Evolutionary conservation across 2,797 vertebrate genomes (phyloP), one percentile per base, ranked within the genome.

Genomic region (Microcaecilia unicolor): DNA sequence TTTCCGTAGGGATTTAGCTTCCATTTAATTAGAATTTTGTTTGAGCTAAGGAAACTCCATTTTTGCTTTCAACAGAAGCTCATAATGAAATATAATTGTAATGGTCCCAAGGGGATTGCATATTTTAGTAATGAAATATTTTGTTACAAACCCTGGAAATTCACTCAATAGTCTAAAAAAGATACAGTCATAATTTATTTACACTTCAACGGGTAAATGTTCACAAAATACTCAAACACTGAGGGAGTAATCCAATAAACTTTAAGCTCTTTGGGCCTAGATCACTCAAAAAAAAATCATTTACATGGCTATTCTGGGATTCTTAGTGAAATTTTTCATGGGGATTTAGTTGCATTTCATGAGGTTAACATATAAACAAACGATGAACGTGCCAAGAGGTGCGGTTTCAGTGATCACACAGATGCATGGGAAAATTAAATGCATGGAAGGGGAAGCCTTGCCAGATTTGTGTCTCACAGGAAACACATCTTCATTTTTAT

Each of bases 21-120:
- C 48, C 44, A 58, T 51, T 64, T 65, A 67, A 64, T 70, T 67
- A 67, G 56, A 54, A 56, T 62, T 55, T 44, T 67, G 58, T 59
- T 62, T 51, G 37, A 58, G 41, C 33, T 49, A 58, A 52, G 37
- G 38, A 47, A 65, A 55, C 49, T 43, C 51, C 50, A 54, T 13
- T 23, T 22, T 31, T 31, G 18, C 50, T 44, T 21, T 56, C 48
- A 55, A 48, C 53, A 58, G 41, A 29, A 34, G 25, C 51, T 65
- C 56, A 50, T 41, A 51, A 58, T 47, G 41, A 56, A 66, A 10
- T 44, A 36, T 45, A 34, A 52, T 22, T 41, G 32, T 26, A 6
- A 37, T 21, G 14, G 55, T 64, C 57, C 64, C 28, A 25, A 58
- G 61, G 64, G 53, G 59, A 49, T 18, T 8, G 27, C 59, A 66